Evolutionary conservation across 2,888 invertebrate genomes (phyloP).

Genomic region (Epistrophe grossulariae): DNA sequence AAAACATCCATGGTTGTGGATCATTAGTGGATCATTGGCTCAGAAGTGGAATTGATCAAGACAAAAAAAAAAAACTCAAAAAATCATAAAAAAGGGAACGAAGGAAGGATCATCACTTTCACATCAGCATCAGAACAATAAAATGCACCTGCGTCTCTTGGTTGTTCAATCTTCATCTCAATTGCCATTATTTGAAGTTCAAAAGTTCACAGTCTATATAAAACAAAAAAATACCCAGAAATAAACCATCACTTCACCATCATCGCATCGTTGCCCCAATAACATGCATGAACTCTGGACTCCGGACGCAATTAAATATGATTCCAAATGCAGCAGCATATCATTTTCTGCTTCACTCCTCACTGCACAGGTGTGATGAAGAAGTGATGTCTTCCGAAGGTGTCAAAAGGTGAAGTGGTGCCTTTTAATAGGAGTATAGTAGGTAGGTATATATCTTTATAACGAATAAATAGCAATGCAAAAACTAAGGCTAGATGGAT

Average conservation of each 20-base stretch:
- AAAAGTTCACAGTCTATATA: constrained; percentile 45
- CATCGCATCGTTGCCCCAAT: constrained; percentile 25
- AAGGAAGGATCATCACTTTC: constrained; percentile 48
- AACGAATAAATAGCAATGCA: not conserved
- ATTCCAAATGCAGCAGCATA: constrained; percentile 42
- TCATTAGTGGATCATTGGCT: constrained; percentile 16
- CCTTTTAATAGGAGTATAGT: constrained; percentile 58
- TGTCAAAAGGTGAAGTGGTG: constrained; percentile 64
- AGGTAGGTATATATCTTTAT: constrained; percentile 2
- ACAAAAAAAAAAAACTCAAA: not conserved
- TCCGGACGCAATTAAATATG: constrained; percentile 51
- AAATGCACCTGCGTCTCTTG: constrained; percentile 46
- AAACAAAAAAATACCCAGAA: not conserved
- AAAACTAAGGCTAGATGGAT: not conserved
- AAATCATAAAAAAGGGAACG: not conserved
- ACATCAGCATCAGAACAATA: constrained; percentile 21
- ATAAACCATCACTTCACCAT: not conserved
- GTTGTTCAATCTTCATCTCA: not conserved
- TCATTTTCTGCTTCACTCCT: constrained; percentile 16
- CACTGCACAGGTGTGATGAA: constrained; percentile 23
- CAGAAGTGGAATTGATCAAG: not conserved
- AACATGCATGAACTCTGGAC: not conserved
- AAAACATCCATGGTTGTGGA: constrained; percentile 13
- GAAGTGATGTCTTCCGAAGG: constrained; percentile 39
- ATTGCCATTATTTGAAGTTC: constrained; percentile 21